Percentiles rank a stretch among this genome's conserved stretches.
These are phyloP conservation scores for Rousettus leschenaultii DNA, from an alignment of 2,113 vertebrate species.

Conservation along the genomic window DNA sequence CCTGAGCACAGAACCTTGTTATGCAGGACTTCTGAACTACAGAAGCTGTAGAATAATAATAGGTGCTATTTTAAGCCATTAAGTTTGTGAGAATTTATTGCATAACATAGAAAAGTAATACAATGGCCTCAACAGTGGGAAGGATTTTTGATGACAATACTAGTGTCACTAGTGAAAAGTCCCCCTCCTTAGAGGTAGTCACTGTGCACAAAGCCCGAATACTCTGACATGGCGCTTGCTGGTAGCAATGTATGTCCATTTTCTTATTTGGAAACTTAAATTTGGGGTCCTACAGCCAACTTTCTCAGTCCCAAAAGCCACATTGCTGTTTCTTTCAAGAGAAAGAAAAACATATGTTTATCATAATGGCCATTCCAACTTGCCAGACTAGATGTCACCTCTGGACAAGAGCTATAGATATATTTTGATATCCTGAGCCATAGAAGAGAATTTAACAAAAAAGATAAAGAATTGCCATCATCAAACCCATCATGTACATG, in stretches of 20 bases:
- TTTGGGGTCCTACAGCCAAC: not conserved
- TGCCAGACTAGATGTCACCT: not conserved
- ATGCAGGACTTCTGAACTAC: not conserved
- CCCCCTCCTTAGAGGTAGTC: not conserved
- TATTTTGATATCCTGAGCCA: not conserved
- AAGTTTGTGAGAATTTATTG: not conserved
- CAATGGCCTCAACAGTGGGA: not conserved
- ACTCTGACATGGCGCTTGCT: not conserved
- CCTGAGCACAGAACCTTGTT: not conserved
- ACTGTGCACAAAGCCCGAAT: accelerated
- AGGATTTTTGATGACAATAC: not conserved
- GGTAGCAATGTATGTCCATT: not conserved
- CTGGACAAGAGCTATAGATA: not conserved
- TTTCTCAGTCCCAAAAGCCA: not conserved
- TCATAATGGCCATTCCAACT: accelerated
- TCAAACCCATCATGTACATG: not conserved
- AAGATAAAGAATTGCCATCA: not conserved
- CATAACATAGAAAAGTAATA: not conserved
- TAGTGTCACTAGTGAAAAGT: not conserved
- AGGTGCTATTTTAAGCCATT: not conserved
- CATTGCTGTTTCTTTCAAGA: not conserved
- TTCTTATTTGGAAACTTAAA: not conserved
- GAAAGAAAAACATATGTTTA: not conserved
- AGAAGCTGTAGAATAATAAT: not conserved
- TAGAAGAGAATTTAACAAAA: not conserved